A percentile compares a stretch with the other conserved stretches of the same genome.
Evolutionary conservation across 2,113 vertebrate genomes (phyloP).

Genomic region (Strix uralensis): DNA sequence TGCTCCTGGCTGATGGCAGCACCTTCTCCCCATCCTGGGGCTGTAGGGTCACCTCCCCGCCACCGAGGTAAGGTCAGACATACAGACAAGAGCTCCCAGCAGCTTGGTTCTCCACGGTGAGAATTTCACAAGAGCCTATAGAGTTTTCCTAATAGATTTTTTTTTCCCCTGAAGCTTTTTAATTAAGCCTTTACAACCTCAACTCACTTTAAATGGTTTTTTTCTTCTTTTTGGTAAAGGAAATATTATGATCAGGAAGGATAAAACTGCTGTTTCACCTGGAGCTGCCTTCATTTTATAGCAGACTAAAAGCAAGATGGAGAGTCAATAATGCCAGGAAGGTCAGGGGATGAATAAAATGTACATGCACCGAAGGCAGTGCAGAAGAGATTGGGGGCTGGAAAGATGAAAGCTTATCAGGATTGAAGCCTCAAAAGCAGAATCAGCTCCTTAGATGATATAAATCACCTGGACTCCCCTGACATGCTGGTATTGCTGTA

Average conservation of each 20-base stretch:
- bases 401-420: not conserved
- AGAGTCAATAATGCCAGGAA: not conserved
- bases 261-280: not conserved
- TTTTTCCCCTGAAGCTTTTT: not conserved
- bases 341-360: not conserved
- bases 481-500: not conserved
- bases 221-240: not conserved
- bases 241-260: not conserved
- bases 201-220: not conserved
- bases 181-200: slow-evolving; percentile 15
- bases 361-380: not conserved
- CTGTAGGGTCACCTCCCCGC: not conserved
- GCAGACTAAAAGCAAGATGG: not conserved
- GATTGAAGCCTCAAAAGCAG: not conserved
- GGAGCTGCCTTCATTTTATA: slow-evolving; percentile 25
- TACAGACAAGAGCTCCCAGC: not conserved
- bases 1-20: not conserved
- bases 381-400: not conserved
- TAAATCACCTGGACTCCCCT: not conserved
- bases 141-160: not conserved
- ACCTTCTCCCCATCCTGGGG: not conserved
- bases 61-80: not conserved
- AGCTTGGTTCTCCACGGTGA: not conserved
- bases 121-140: not conserved
- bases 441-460: not conserved